Percentiles rank a stretch among this genome's conserved stretches.
Conservation (phyloP, 2,113 vertebrate genomes). For the Epinephelus fuscoguttatus region DNA sequence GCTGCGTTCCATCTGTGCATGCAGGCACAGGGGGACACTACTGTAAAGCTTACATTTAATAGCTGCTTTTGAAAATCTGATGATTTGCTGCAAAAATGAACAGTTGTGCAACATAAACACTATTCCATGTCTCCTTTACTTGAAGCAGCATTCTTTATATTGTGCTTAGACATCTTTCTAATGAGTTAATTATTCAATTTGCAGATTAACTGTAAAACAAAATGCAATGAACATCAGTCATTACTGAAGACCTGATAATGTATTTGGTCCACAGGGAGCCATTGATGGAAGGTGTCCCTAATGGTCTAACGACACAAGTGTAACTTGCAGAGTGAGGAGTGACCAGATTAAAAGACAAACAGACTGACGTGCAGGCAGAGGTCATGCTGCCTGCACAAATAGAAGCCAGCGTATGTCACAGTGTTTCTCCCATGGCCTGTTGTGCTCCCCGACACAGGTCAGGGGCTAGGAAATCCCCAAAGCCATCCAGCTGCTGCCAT, state of each 20-base stretch:
- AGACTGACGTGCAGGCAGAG: constrained; percentile 42
- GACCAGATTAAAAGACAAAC: constrained; percentile 49
- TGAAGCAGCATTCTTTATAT: not conserved
- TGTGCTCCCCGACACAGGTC: constrained; percentile 67
- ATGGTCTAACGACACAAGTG: constrained; percentile 33
- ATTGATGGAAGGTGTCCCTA: not conserved
- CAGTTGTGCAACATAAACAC: not conserved
- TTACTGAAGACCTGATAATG: constrained; percentile 2
- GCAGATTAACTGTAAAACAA: constrained; percentile 1
- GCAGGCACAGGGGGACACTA: constrained; percentile 19
- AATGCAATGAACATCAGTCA: not conserved
- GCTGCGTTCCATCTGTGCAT: constrained; percentile 40
- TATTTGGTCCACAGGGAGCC: constrained; percentile 5
- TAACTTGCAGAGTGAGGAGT: constrained; percentile 31
- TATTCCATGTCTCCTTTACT: not conserved
- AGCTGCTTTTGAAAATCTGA: constrained; percentile 22
- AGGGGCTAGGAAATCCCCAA: constrained; percentile 71
- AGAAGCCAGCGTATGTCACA: constrained; percentile 35
- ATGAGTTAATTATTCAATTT: not conserved
- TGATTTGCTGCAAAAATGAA: not conserved
- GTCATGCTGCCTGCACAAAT: constrained; percentile 48
- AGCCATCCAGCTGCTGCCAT: constrained; percentile 77
- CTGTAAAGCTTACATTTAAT: constrained; percentile 3
- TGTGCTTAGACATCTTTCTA: not conserved
- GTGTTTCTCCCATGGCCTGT: constrained; percentile 63